These are phyloP conservation scores for Netelia melanura DNA, from an alignment of 2,888 invertebrate species.

Conservation along the genomic window DNA sequence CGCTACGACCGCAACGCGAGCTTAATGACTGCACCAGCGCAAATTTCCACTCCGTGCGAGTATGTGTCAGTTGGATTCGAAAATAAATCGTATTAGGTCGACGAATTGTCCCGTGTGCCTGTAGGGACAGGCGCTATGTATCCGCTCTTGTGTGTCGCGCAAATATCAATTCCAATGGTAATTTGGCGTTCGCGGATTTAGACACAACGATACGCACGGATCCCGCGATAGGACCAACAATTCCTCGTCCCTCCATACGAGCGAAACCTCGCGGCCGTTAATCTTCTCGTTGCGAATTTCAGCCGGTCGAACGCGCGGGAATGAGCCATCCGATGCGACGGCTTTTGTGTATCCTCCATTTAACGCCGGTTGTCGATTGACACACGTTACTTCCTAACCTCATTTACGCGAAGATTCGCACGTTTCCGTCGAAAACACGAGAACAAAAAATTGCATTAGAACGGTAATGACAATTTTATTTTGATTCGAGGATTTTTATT, in stretches of 20 bases:
- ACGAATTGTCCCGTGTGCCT: neutral
- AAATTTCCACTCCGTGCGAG: neutral
- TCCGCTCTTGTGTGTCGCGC: neutral
- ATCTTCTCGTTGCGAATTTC: conserved; percentile 17
- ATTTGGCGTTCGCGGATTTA: conserved; percentile 70
- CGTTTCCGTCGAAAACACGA: too few relatives aligned
- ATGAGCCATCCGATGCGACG: conserved; percentile 11
- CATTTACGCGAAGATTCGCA: too few relatives aligned
- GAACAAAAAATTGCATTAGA: too few relatives aligned
- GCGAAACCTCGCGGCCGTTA: conserved; percentile 41
- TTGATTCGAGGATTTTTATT: too few relatives aligned
- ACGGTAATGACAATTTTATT: too few relatives aligned
- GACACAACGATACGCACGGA: neutral
- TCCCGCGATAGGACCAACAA: neutral
- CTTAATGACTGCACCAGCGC: neutral
- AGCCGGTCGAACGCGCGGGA: neutral
- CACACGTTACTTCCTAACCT: too few relatives aligned
- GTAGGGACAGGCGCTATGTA: neutral
- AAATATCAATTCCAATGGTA: conserved; percentile 74
- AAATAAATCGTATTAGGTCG: conserved; percentile 22
- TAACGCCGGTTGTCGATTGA: too few relatives aligned
- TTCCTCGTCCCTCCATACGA: neutral
- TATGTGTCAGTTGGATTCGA: conserved; percentile 1
- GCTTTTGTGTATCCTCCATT: neutral
- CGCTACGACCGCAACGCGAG: neutral